Evolutionary conservation across 2,797 vertebrate species (phyloP), one percentile per base, ranked within the genome.

Genomic region (Myotis daubentonii): DNA sequence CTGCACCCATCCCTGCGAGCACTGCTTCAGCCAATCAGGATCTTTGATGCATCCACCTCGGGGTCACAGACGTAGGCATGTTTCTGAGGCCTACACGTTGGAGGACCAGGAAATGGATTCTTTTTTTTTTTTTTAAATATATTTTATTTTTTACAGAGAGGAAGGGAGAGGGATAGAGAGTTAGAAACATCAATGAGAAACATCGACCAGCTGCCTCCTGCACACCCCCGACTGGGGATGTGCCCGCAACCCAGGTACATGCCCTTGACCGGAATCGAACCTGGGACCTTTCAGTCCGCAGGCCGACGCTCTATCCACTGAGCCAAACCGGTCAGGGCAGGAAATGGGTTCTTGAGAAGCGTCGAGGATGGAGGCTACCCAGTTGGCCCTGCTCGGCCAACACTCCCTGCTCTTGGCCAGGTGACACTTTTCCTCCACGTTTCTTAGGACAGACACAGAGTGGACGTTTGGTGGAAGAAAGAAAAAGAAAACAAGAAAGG

Each of bases 391-490:
- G 22, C n/a, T 49, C 44, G n/a, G 72, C 49, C 57, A 49, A 60
- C 49, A 47, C 13, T 84, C 78, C 94, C 75, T 49, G 51, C 62
- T 66, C n/a, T 57, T 41, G 20, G 66, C 36, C 89, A 49, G 62
- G 38, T 53, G 78, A 87, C 20, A 53, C 44, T 84, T 96, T 89
- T 87, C 87, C 72, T 89, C 87, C 72, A 89, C 30, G 85, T 79
- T 95, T 81, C 93, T 79, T 91, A 94, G 70, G 92, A 84, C 44
- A 85, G 62, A 41, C n/a, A 80, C 38, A 60, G 6, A 47, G 19
- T 78, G 17, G 57, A 44, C 92, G 33, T 87, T 71, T 87, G 57
- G 38, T 78, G 44, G 30, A 49, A 44, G 9, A 72, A 80, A 72
- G 55, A 79, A 15, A 36, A 15, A 23, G 20, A 41, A 38, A 51